Base-by-base conservation (phyloP, 2,888 invertebrate species). In the Iphiclides podalirius region DNA sequence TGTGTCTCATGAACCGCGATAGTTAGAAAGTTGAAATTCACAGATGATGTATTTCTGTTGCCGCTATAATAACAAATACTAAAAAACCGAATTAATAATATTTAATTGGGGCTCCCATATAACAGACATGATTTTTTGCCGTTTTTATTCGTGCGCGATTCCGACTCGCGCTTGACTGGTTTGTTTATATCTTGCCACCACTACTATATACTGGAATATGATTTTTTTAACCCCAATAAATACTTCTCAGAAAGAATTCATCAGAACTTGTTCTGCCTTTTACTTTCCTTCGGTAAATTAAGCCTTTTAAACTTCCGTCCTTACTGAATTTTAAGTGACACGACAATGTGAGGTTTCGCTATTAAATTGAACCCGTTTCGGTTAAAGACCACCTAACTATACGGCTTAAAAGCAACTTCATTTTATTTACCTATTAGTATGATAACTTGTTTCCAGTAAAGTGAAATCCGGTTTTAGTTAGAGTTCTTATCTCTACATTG, bases 401-500 rank as follows among this genome's bases (percentile, higher is more conserved):
- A 15, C 31, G n/a, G 44, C 38, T 40, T 31, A 6, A 23, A 20
- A 15, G 14, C 36, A 13, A 8, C 17, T 34, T 16, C 40, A n/a
- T 35, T 50, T 40, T 36, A 35, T 43, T 34, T 13, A 26, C 11
- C 49, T 45, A 50, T 50, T 45, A 40, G 26, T 16, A 13, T 41
- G 41, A 40, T 45, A 45, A 45, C 45, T 36, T 41, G 31, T 26
- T 44, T 13, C 16, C 43, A 6, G 33, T 11, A 34, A 45, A 36
- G 40, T 35, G 35, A 50, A 44, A 43, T 43, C 36, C 31, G 42
- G 36, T 42, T 36, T 17, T 9, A 1, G 15, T 16, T 17, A 1
- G n/a, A n/a, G n/a, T n/a, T 43, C 35, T 36, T 45, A 45, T 28
- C 35, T 45, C n/a, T 26, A 17, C 36, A 36, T 50, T 45, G 41